phyloP scores from a whole-genome alignment of 1,140 invertebrate species.

The Ditylenchus dipsaci region DNA sequence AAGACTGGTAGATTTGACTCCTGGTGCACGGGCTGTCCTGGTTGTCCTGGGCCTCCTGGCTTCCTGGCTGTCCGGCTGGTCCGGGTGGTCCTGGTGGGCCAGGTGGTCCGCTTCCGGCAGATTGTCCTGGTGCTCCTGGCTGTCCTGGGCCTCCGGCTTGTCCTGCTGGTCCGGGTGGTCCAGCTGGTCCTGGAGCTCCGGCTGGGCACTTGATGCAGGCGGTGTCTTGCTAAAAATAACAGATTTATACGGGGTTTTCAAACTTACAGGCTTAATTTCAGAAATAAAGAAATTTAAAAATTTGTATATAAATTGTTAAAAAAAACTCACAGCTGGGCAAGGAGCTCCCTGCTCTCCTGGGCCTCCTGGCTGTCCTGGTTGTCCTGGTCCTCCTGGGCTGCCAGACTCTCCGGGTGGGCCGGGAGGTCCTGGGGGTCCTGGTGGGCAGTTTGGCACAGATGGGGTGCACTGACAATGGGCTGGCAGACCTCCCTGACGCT shows the following conservation, averaged over 20 bases:
- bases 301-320: background rate
- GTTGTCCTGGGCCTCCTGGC: slow-evolving; percentile 21
- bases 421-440: slow-evolving; percentile 30
- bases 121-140: slow-evolving; percentile 18
- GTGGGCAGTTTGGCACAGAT: slow-evolving; percentile 9
- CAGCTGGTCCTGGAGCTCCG: slow-evolving; percentile 28
- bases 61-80: slow-evolving; percentile 20
- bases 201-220: slow-evolving; percentile 20
- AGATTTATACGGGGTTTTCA: no score
- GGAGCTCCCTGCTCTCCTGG: slow-evolving; percentile 11
- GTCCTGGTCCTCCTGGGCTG: slow-evolving; percentile 14
- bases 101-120: slow-evolving; percentile 11
- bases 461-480: slow-evolving; percentile 37
- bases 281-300: background rate
- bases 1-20: slow-evolving; percentile 16
- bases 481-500: slow-evolving; percentile 38
- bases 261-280: no score
- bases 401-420: slow-evolving; percentile 27
- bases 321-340: background rate
- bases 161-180: slow-evolving; percentile 28
- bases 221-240: background rate
- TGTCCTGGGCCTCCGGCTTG: slow-evolving; percentile 36
- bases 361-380: slow-evolving; percentile 18
- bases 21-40: slow-evolving; percentile 10
- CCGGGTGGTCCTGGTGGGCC: slow-evolving; percentile 27